Evolutionary conservation across 2,797 vertebrate genomes (phyloP).

Genomic region (Clarias pachynema): DNA sequence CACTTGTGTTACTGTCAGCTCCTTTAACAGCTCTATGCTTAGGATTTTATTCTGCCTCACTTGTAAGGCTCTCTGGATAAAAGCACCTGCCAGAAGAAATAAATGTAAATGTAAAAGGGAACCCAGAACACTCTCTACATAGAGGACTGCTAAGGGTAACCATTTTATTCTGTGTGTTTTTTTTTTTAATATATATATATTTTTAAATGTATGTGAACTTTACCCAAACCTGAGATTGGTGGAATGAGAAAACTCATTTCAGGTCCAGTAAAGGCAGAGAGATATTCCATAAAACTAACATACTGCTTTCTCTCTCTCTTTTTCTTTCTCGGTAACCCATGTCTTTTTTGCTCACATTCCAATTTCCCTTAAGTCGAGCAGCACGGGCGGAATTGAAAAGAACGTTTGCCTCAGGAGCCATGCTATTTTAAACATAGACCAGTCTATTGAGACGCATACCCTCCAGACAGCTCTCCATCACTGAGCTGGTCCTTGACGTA

Average conservation of each 20-base stretch:
- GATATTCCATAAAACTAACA: slow-evolving; percentile 42
- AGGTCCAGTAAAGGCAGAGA: slow-evolving; percentile 41
- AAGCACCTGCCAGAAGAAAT: slow-evolving; percentile 15
- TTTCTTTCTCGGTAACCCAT: slow-evolving; percentile 12
- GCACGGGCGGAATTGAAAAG: slow-evolving; percentile 35
- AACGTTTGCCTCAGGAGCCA: slow-evolving; percentile 15
- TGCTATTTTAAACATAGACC: slow-evolving; percentile 50
- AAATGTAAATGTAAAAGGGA: slow-evolving; percentile 11
- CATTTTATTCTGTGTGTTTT: not conserved
- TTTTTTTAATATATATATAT: not conserved
- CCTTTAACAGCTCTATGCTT: slow-evolving; percentile 12
- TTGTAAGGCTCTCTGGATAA: slow-evolving; percentile 23
- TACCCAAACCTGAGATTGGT: slow-evolving; percentile 49
- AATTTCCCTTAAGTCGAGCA: slow-evolving; percentile 24
- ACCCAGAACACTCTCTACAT: not conserved
- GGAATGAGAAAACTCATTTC: slow-evolving; percentile 65
- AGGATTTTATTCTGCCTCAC: slow-evolving; percentile 20
- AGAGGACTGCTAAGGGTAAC: slow-evolving; percentile 1
- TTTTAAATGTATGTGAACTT: slow-evolving; percentile 45
- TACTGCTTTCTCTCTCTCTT: slow-evolving; percentile 20
- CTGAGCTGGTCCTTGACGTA: not conserved
- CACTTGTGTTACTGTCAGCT: slow-evolving; percentile 28
- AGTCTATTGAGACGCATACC: slow-evolving; percentile 37
- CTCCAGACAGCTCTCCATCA: slow-evolving; percentile 41
- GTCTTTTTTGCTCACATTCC: slow-evolving; percentile 28